Evolutionary conservation across 2,113 vertebrate species (phyloP), one percentile per base, ranked within the genome.

Genomic region (Sylvilagus bachmani): DNA sequence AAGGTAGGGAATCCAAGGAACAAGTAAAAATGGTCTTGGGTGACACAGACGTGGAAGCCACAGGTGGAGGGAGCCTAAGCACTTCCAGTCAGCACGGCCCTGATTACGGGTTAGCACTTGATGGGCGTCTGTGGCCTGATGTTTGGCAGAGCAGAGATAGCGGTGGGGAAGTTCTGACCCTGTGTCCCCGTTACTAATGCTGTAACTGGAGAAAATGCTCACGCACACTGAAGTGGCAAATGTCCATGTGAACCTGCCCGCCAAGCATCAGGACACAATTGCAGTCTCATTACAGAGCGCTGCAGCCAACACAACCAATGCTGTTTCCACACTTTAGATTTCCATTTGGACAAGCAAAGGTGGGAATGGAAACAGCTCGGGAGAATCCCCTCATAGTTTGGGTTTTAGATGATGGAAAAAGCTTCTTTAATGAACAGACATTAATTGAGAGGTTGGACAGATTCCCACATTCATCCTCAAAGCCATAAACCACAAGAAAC

Each of bases 301-400:
- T 17, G 4, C 2, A 84, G 79, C 27, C 86, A 81, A 64, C 51
- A 93, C 69, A 90, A 25, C 6, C 55, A 66, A 66, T 53, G 44
- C 0, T 62, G 44, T 87, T 94, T 87, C 95, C 89, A 85, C 0
- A 0, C 69, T 86, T 84, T 58, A 95, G 88, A 89, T 91, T 95
- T 96, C 83, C 89, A 89, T 69, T 77, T 38, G 79, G 49, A 91
- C 21, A 66, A 62, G 62, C 71, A 89, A 83, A 77, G 70, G 64
- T 70, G 58, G 94, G 80, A 86, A 94, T 74, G 87, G 93, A 85
- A 96, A 94, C 53, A 38, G 87, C 22, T 77, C 71, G 55, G 67
- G 75, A 79, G 58, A 73, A 70, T 14, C 22, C 71, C 33, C 31
- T 77, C 53, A 66, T 5, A 78, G 89, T 38, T 1, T 78, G 73